Evolutionary conservation across 2,797 vertebrate species (phyloP).

Genomic region (Falco novaeseelandiae): DNA sequence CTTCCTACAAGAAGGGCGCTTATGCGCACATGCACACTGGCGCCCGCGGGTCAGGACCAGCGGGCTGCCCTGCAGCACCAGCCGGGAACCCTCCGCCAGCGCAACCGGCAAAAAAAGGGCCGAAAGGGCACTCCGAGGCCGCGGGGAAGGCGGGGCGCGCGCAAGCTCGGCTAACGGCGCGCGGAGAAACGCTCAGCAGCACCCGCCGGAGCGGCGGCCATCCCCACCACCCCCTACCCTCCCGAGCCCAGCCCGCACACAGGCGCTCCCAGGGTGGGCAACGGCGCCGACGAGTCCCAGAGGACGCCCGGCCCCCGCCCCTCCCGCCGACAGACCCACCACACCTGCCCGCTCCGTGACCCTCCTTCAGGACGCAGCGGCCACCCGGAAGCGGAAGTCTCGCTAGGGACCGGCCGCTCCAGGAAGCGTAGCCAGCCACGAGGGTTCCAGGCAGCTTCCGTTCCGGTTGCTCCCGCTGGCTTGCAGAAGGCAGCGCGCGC

Average conservation of each 20-base stretch:
- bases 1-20: rapidly evolving
- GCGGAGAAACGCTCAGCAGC: no score
- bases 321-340: rapidly evolving
- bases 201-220: neutral
- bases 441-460: neutral
- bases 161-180: neutral
- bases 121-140: neutral
- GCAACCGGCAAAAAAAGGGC: neutral
- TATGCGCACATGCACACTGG: neutral
- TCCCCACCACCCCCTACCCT: no score
- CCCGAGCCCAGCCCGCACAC: neutral
- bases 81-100: neutral
- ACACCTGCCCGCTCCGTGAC: slow-evolving; percentile 13
- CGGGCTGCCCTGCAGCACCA: neutral
- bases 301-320: neutral
- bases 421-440: neutral
- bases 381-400: slow-evolving; percentile 42
- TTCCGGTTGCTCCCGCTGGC: neutral
- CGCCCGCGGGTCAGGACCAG: neutral
- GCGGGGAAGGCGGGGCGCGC: no score
- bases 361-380: neutral
- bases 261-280: rapidly evolving
- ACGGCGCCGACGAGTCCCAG: no score
- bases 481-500: rapidly evolving
- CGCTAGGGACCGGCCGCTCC: rapidly evolving